phyloP scores from a whole-genome alignment of 2,888 invertebrate species.

The Coelogynopora nodosa region DNA sequence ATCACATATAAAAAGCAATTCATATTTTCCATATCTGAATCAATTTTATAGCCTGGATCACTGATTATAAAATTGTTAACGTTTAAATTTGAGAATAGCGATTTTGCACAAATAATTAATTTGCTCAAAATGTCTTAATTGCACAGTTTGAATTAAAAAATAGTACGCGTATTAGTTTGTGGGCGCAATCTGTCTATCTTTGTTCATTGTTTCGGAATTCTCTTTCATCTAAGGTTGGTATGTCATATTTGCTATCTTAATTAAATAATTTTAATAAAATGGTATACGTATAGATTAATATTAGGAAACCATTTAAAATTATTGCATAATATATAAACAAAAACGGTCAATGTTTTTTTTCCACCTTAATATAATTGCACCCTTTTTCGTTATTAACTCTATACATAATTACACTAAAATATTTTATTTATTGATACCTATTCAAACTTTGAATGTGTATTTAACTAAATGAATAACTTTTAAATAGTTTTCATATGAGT shows the following conservation, averaged over 20 bases:
- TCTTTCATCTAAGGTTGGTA: conserved; percentile 2
- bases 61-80: not conserved
- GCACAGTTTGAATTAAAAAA: conserved; percentile 20
- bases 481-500: no score
- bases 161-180: conserved; percentile 13
- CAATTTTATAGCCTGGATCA: not conserved
- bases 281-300: no score
- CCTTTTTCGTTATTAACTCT: no score
- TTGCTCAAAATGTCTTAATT: not conserved
- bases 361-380: no score
- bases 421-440: no score
- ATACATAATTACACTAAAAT: no score
- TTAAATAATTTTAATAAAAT: not conserved
- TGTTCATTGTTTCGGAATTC: not conserved
- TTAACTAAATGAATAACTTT: no score
- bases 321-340: no score
- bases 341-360: no score
- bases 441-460: no score
- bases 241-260: not conserved
- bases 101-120: conserved; percentile 24
- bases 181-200: not conserved
- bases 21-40: conserved; percentile 5
- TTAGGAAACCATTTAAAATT: no score
- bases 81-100: conserved; percentile 4
- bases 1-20: conserved; percentile 19